Conservation (phyloP, 2,888 invertebrate species). For the Rapana venosa region DNA sequence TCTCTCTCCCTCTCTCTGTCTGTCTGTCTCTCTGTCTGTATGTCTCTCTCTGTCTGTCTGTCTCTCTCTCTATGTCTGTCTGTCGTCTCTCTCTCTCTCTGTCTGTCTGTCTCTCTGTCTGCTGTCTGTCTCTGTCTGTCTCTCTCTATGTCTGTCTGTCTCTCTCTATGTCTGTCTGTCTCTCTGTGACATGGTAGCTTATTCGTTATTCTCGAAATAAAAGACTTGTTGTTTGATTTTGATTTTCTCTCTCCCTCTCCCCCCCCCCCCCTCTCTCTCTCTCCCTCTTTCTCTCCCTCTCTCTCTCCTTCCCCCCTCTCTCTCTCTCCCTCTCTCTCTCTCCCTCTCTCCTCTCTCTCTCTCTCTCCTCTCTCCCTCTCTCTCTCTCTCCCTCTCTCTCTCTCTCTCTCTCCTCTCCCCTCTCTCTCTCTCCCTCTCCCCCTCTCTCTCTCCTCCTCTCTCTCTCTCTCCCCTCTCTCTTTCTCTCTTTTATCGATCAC, state of each 20-base stretch:
- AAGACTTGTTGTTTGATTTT: no score
- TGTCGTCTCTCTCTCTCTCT: not conserved
- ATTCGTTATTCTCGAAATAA: no score
- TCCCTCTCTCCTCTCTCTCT: not conserved
- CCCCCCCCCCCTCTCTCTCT: not conserved
- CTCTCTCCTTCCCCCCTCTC: not conserved
- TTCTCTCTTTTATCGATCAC: no score
- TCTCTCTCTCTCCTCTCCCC: not conserved
- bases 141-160: no score
- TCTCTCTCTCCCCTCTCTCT: no score
- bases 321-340: not conserved
- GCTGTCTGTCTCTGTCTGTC: no score
- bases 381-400: not conserved
- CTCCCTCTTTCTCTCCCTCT: not conserved
- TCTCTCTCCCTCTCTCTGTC: not conserved
- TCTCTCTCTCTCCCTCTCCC: no score
- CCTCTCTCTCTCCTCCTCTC: not conserved
- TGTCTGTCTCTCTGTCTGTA: not conserved
- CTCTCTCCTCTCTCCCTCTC: not conserved
- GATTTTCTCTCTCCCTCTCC: not conserved
- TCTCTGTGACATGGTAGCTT: no score
- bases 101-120: no score
- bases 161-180: no score
- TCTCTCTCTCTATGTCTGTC: not conserved
- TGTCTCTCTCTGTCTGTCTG: not conserved